Evolutionary conservation across 1,140 invertebrate genomes (phyloP).

Genomic region (Mizuhopecten yessoensis): DNA sequence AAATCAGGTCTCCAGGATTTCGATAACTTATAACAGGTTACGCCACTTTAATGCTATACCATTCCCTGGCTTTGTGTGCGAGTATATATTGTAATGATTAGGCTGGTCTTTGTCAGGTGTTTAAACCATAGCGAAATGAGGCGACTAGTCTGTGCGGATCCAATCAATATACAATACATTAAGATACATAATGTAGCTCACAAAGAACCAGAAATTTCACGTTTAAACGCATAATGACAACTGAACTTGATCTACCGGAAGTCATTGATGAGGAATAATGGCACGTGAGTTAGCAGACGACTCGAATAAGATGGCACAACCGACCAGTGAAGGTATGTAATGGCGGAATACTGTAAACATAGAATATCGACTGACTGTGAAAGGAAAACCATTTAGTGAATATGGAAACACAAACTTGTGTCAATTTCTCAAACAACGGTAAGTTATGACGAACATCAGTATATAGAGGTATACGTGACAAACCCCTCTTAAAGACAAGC

Average conservation of each 20-base stretch:
- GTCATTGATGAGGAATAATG: neutral
- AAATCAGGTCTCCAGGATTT: neutral
- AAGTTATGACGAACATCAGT: neutral
- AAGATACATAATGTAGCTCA: neutral
- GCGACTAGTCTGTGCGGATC: neutral
- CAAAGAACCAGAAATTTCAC: constrained; percentile 24
- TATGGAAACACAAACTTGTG: neutral
- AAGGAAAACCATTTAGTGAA: neutral
- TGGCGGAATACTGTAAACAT: neutral
- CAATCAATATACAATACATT: constrained; percentile 22
- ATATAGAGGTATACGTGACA: too few relatives aligned
- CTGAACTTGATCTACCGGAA: constrained; percentile 31
- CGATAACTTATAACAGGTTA: neutral
- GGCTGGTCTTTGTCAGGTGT: neutral
- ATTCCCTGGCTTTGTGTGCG: constrained; percentile 13
- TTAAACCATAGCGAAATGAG: neutral
- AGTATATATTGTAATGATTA: constrained; percentile 27
- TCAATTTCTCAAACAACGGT: neutral
- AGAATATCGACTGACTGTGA: neutral
- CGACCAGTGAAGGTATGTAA: neutral
- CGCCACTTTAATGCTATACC: neutral
- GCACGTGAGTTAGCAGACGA: neutral
- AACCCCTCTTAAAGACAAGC: too few relatives aligned
- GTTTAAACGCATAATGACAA: constrained; percentile 39
- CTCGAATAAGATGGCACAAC: neutral